These are phyloP conservation scores for Monodelphis domestica DNA, from an alignment of 2,797 vertebrate genomes.

Conservation along the genomic window DNA sequence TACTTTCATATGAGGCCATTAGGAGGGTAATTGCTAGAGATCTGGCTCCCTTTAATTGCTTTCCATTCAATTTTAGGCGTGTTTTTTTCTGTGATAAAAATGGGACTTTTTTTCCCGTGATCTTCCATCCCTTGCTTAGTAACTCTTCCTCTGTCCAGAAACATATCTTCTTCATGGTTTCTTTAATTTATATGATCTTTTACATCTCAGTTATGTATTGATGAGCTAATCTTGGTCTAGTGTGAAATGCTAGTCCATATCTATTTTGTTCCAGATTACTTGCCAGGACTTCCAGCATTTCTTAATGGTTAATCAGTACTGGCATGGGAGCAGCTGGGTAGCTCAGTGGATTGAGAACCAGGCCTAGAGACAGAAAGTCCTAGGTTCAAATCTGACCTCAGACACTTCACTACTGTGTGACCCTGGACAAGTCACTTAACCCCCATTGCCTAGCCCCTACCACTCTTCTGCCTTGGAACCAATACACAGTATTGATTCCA, in stretches of 20 bases:
- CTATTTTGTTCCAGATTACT: neutral
- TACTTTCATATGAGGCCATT: neutral
- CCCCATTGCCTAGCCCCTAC: too few relatives aligned
- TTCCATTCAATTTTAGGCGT: neutral
- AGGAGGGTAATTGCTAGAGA: neutral
- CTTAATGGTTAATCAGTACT: neutral
- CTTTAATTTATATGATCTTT: neutral
- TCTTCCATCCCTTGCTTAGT: neutral
- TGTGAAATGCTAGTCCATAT: neutral
- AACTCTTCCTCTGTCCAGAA: neutral
- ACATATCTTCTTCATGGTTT: neutral
- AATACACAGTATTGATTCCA: too few relatives aligned
- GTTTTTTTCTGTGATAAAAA: neutral
- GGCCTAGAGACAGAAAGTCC: too few relatives aligned
- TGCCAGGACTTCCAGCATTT: neutral
- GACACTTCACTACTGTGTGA: too few relatives aligned
- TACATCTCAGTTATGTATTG: neutral
- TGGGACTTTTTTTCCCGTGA: neutral
- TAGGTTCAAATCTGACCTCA: too few relatives aligned
- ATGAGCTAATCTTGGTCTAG: neutral
- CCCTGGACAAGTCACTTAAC: too few relatives aligned
- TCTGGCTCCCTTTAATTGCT: neutral
- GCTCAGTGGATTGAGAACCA: too few relatives aligned
- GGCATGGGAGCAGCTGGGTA: too few relatives aligned
- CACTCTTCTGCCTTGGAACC: too few relatives aligned